A percentile compares a stretch with the other conserved stretches of the same genome.
Evolutionary conservation across 2,888 invertebrate genomes (phyloP).

Genomic region (Sceliomorpha sp.): DNA sequence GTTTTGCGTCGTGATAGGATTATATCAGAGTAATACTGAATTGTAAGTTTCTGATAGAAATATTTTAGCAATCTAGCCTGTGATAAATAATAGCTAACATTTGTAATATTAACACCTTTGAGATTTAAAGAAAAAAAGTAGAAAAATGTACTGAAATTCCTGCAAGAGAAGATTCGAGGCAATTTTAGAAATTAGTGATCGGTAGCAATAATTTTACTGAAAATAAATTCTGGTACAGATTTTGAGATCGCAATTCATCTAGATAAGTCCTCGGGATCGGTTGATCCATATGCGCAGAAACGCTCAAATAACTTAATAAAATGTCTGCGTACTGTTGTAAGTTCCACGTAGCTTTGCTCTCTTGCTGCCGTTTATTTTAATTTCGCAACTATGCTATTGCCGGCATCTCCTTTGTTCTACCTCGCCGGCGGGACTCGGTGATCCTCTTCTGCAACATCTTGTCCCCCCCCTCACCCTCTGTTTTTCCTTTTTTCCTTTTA

Average conservation of each 20-base stretch:
- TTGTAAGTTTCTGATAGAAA: no score
- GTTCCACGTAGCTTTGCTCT: slow-evolving; percentile 61
- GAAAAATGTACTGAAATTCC: no score
- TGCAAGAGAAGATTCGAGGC: no score
- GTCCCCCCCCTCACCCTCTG: slow-evolving; percentile 54
- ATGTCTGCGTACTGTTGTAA: slow-evolving; percentile 51
- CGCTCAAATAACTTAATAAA: slow-evolving; percentile 60
- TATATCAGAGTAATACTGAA: no score
- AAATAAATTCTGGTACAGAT: slow-evolving; percentile 31
- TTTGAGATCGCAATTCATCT: slow-evolving; percentile 56
- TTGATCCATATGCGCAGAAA: slow-evolving; percentile 58
- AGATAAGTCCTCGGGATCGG: slow-evolving; percentile 34
- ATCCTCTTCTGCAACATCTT: slow-evolving; percentile 42
- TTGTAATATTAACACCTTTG: no score
- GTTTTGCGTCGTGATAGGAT: no score
- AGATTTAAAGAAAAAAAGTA: no score
- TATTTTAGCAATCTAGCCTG: no score
- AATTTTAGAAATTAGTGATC: slow-evolving; percentile 21
- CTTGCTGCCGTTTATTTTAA: slow-evolving; percentile 78
- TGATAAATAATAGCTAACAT: no score
- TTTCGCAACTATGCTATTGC: slow-evolving; percentile 66
- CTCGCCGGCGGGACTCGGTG: slow-evolving; percentile 49
- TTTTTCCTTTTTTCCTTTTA: slow-evolving; percentile 55
- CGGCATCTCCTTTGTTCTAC: slow-evolving; percentile 69
- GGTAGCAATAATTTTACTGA: slow-evolving; percentile 29